A percentile compares a stretch with the other conserved stretches of the same genome.
These are phyloP conservation scores for Altica lythri DNA, from an alignment of 2,888 invertebrate species.

Conservation along the genomic window DNA sequence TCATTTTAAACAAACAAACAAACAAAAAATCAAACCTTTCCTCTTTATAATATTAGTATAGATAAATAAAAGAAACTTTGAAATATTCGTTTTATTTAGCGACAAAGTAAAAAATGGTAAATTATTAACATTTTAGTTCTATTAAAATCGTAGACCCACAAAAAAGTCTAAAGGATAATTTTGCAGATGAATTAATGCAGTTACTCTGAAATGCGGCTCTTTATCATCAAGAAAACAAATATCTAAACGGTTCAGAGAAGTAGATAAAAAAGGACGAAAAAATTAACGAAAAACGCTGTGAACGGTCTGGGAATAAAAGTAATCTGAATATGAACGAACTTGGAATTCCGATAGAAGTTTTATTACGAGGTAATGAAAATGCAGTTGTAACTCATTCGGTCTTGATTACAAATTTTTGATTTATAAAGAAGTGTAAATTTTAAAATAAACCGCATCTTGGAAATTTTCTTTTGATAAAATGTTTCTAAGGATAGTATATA, in stretches of 20 bases:
- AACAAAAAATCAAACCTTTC: too few relatives aligned
- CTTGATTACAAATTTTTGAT: background rate
- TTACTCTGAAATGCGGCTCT: background rate
- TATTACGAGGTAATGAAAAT: background rate
- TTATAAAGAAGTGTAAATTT: background rate
- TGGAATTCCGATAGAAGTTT: background rate
- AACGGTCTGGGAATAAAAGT: background rate
- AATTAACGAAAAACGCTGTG: background rate
- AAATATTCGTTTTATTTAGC: too few relatives aligned
- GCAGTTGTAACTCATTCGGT: background rate
- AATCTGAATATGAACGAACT: background rate
- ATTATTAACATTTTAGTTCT: background rate
- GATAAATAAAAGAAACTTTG: too few relatives aligned
- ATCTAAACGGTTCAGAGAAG: background rate
- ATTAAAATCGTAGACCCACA: constrained; percentile 1
- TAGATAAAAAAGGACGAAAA: background rate
- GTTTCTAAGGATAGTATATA: too few relatives aligned
- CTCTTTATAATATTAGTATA: too few relatives aligned
- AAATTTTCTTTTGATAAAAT: too few relatives aligned
- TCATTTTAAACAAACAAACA: too few relatives aligned
- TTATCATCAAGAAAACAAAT: background rate
- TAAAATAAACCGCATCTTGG: background rate
- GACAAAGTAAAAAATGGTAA: too few relatives aligned
- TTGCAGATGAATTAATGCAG: constrained; percentile 13
- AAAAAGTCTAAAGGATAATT: constrained; percentile 6